Evolutionary conservation across 92 coral and sea anemone species (phyloP).

Genomic region (Virgularia gustaviana): DNA sequence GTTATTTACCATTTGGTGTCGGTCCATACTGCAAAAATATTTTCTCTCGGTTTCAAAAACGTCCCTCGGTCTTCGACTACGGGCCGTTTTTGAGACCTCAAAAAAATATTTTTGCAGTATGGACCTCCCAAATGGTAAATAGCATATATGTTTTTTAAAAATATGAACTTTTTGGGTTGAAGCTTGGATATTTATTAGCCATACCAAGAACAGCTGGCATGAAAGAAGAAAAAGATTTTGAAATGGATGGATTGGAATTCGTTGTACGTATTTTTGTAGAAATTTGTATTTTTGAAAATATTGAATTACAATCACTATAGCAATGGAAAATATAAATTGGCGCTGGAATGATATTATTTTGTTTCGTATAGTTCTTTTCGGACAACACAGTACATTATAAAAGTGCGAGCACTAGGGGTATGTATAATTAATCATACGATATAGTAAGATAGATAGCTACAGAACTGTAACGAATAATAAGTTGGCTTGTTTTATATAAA

Average conservation of each 20-base stretch:
- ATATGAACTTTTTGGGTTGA: background rate
- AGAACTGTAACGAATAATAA: no score
- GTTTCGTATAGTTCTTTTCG: conserved; percentile 65
- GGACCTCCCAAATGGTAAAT: no score
- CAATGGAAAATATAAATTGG: background rate
- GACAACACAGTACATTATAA: conserved; percentile 93
- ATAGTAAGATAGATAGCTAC: no score
- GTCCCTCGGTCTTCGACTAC: no score
- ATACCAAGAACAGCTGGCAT: conserved; percentile 80
- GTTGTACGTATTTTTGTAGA: conserved; percentile 53
- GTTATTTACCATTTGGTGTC: background rate
- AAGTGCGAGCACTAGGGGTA: conserved; percentile 94
- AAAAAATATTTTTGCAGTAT: no score
- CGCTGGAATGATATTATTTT: background rate
- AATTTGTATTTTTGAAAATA: background rate
- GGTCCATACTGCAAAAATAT: no score
- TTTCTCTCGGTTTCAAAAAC: no score
- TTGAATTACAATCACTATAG: background rate
- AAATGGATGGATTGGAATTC: conserved; percentile 86
- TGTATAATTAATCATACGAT: no score
- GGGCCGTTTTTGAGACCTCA: no score
- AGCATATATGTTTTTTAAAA: no score
- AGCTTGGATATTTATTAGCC: conserved; percentile 93
- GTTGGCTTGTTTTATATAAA: no score
- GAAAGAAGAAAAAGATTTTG: conserved; percentile 94